Evolutionary conservation across 2,113 vertebrate species (phyloP).

Genomic region (Anhinga anhinga): DNA sequence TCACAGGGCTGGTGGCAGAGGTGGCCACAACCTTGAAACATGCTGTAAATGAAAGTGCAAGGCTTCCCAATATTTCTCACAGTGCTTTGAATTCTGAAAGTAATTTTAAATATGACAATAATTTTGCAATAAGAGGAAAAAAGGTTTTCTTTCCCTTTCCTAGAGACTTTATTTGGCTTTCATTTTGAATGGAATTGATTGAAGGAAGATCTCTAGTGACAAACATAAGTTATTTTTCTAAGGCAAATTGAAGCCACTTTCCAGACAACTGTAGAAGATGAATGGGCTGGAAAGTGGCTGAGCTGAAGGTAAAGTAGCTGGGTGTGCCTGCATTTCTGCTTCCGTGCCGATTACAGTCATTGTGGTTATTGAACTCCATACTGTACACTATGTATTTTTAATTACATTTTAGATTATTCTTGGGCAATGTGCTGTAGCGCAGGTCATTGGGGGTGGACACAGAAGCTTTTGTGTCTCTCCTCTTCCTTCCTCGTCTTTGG

Average conservation of each 20-base stretch:
- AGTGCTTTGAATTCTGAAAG: background rate
- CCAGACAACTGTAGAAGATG: background rate
- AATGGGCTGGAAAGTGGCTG: background rate
- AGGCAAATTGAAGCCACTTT: background rate
- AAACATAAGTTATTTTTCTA: background rate
- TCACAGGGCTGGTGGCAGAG: background rate
- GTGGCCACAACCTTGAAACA: background rate
- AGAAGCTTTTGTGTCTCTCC: background rate
- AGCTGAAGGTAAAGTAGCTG: background rate
- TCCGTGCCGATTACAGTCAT: rapidly evolving
- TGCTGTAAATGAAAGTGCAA: rapidly evolving
- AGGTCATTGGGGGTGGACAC: background rate
- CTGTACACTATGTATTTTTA: background rate
- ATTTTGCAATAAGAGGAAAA: background rate
- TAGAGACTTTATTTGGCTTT: background rate
- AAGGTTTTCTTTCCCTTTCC: background rate
- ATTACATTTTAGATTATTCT: background rate
- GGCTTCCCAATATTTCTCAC: background rate
- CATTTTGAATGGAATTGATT: background rate
- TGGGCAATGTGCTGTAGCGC: rapidly evolving
- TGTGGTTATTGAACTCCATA: background rate
- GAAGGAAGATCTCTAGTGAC: background rate
- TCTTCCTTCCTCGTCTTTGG: background rate
- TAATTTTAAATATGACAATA: background rate
- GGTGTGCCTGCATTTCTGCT: background rate